These are phyloP conservation scores for Sturmia bella DNA, from an alignment of 2,888 invertebrate species.

Conservation along the genomic window DNA sequence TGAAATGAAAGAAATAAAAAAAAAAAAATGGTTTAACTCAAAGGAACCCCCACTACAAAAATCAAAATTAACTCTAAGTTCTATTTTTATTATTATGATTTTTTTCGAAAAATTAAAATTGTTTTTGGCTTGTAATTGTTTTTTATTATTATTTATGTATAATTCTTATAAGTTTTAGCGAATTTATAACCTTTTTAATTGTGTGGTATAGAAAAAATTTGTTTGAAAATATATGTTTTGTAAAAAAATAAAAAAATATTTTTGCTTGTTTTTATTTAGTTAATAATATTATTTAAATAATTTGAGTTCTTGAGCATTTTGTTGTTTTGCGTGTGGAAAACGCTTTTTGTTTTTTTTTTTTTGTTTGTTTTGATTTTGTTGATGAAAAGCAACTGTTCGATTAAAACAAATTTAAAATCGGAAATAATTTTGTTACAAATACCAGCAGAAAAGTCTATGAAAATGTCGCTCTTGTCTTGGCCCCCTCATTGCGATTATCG, in stretches of 20 bases:
- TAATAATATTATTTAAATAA: neutral
- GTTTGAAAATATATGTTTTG: conserved; percentile 34
- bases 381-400: no score
- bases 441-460: no score
- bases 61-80: conserved; percentile 82
- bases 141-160: conserved; percentile 16
- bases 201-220: conserved; percentile 27
- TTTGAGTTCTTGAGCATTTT: neutral
- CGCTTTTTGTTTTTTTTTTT: no score
- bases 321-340: no score
- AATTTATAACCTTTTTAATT: conserved; percentile 1
- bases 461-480: no score
- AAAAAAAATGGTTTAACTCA: conserved; percentile 33
- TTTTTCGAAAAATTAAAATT: conserved; percentile 59
- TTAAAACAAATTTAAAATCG: no score
- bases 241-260: conserved; percentile 5
- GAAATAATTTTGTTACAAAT: no score
- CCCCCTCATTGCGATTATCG: no score
- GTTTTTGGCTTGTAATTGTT: conserved; percentile 69
- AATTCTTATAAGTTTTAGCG: conserved; percentile 20
- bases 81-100: conserved; percentile 36
- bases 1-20: neutral
- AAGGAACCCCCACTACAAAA: conserved; percentile 53
- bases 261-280: conserved; percentile 3
- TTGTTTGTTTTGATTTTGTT: no score